phyloP scores from a whole-genome alignment of 2,888 invertebrate species.

The Ctenicera cuprea region DNA sequence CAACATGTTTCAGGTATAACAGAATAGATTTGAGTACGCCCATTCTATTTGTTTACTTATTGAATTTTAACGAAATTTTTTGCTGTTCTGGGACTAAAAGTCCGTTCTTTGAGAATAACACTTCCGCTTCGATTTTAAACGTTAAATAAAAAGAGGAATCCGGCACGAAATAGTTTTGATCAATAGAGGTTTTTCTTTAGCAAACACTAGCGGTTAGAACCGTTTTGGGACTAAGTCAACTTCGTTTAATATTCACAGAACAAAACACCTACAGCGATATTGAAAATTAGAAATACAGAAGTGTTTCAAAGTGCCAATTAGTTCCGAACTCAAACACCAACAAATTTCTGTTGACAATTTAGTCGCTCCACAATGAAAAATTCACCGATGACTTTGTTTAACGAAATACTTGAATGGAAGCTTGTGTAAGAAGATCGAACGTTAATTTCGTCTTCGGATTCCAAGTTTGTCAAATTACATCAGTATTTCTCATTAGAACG shows the following conservation, averaged over 20 bases:
- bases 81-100: too few species aligned
- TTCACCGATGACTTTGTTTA: background rate
- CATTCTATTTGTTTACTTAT: too few species aligned
- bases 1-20: too few species aligned
- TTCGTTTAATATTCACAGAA: slow-evolving; percentile 12
- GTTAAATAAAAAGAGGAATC: background rate
- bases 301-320: slow-evolving; percentile 11
- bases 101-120: too few species aligned
- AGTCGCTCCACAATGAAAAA: background rate
- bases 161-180: too few species aligned
- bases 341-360: background rate
- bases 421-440: background rate
- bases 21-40: too few species aligned
- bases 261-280: slow-evolving; percentile 1
- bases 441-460: slow-evolving; percentile 5
- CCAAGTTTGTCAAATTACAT: slow-evolving; percentile 26
- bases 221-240: background rate
- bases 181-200: too few species aligned
- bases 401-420: background rate
- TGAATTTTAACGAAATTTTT: too few species aligned
- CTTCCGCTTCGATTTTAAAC: too few species aligned
- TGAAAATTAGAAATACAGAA: background rate
- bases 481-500: slow-evolving; percentile 6
- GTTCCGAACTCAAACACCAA: slow-evolving; percentile 7
- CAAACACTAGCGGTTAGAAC: background rate